phyloP scores from a whole-genome alignment of 2,888 invertebrate genomes.

The Thecophora atra region DNA sequence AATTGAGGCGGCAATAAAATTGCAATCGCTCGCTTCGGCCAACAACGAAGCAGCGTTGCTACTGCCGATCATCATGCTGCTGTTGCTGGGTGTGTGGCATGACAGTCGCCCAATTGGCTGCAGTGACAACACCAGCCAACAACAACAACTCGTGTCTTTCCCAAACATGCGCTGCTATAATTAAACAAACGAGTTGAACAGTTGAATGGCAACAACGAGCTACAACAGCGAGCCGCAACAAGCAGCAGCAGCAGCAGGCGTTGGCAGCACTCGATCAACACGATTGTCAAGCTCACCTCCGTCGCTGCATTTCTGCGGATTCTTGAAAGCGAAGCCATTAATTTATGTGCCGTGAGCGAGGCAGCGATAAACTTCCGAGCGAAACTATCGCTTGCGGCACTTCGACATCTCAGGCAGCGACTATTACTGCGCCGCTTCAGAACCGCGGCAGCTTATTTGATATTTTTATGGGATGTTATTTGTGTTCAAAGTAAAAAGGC shows the following conservation, averaged over 20 bases:
- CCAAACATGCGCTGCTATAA: conserved; percentile 29
- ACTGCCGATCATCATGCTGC: not conserved
- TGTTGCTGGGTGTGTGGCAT: conserved; percentile 15
- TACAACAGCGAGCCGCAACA: conserved; percentile 24
- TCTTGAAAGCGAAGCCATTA: conserved; percentile 12
- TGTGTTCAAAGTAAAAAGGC: conserved; percentile 25
- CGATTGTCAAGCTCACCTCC: conserved; percentile 43
- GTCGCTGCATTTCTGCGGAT: conserved; percentile 6
- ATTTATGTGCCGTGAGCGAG: not conserved
- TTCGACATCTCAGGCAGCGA: conserved; percentile 4
- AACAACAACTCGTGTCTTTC: not conserved
- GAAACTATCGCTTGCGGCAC: conserved; percentile 23
- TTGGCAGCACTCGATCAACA: conserved; percentile 33
- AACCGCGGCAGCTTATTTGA: conserved; percentile 30
- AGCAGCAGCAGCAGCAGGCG: not conserved
- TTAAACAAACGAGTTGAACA: conserved; percentile 33
- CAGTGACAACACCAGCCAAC: conserved; percentile 21
- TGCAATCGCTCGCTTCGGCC: not conserved
- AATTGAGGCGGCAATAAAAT: not conserved
- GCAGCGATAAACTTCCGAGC: conserved; percentile 24
- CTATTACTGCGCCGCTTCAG: conserved; percentile 4
- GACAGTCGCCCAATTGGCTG: conserved; percentile 43
- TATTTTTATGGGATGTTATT: conserved; percentile 35
- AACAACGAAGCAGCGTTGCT: not conserved
- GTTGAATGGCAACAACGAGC: conserved; percentile 36